phyloP scores from a whole-genome alignment of 2,888 invertebrate genomes.

The Acrocera orbiculus region DNA sequence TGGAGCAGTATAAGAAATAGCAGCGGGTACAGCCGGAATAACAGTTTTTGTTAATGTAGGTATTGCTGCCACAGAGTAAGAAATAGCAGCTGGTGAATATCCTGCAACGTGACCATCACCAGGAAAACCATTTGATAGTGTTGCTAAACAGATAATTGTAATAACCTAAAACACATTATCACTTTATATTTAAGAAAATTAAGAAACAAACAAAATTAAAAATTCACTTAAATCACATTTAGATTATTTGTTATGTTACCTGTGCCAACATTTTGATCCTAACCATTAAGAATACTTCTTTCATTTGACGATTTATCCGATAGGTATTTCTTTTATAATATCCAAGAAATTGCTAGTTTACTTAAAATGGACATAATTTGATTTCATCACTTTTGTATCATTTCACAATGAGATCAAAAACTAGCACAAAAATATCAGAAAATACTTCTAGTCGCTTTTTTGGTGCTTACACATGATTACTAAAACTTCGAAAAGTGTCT shows the following conservation, averaged over 20 bases:
- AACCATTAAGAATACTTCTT: slow-evolving; percentile 27
- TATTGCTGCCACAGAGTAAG: slow-evolving; percentile 4
- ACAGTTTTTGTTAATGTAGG: slow-evolving; percentile 7
- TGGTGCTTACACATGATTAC: too few species aligned
- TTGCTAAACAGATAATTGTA: slow-evolving; percentile 21
- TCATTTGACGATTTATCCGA: slow-evolving; percentile 25
- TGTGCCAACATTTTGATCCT: slow-evolving; percentile 26
- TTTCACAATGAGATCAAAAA: too few species aligned
- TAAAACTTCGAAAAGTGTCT: too few species aligned
- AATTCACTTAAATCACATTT: slow-evolving; percentile 1
- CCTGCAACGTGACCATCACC: slow-evolving; percentile 9
- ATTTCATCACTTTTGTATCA: too few species aligned
- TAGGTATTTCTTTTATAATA: slow-evolving; percentile 28
- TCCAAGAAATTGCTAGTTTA: too few species aligned
- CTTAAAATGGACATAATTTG: too few species aligned
- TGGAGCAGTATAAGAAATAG: slow-evolving; percentile 14
- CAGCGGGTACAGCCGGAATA: slow-evolving; percentile 6
- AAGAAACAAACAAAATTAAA: too few species aligned
- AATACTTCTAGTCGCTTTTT: too few species aligned
- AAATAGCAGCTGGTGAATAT: background rate
- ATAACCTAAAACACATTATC: slow-evolving; percentile 17
- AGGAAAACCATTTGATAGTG: slow-evolving; percentile 17
- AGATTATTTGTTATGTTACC: slow-evolving; percentile 15
- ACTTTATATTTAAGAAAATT: background rate
- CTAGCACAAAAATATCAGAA: too few species aligned